phyloP scores from a whole-genome alignment of 2,797 vertebrate genomes.

The Spinus olivaceus region DNA sequence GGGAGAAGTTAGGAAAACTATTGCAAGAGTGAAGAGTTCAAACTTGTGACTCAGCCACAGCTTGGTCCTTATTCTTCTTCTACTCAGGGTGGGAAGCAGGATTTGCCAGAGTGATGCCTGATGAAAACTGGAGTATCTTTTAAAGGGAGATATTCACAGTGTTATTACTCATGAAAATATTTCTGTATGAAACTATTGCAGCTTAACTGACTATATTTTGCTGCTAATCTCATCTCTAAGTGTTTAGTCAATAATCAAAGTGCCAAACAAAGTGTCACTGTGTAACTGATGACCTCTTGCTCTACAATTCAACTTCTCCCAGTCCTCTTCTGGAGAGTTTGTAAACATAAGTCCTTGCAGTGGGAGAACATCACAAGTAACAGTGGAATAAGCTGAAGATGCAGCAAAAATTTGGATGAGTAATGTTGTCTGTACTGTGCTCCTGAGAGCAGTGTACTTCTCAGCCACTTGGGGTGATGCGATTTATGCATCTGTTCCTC shows the following conservation, averaged over 20 bases:
- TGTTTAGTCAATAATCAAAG: neutral
- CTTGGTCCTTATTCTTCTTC: neutral
- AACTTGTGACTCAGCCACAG: neutral
- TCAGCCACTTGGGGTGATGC: neutral
- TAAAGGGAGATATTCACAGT: neutral
- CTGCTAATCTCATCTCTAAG: neutral
- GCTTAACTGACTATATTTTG: neutral
- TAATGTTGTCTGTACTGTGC: neutral
- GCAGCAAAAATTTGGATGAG: neutral
- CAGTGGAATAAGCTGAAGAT: neutral
- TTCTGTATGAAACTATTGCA: neutral
- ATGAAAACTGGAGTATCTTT: neutral
- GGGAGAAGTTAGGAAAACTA: neutral
- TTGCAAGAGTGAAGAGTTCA: neutral
- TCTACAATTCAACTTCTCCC: neutral
- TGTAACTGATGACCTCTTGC: neutral
- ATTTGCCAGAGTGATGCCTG: neutral
- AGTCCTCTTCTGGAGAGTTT: neutral
- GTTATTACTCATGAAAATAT: neutral
- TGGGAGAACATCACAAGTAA: neutral
- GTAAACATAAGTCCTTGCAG: neutral
- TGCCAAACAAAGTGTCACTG: neutral
- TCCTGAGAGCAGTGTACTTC: slow-evolving; percentile 2
- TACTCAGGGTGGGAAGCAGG: neutral
- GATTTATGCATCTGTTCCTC: slow-evolving; percentile 13